phyloP scores from a whole-genome alignment of 2,888 invertebrate species.

The Callyntrura sp. region DNA sequence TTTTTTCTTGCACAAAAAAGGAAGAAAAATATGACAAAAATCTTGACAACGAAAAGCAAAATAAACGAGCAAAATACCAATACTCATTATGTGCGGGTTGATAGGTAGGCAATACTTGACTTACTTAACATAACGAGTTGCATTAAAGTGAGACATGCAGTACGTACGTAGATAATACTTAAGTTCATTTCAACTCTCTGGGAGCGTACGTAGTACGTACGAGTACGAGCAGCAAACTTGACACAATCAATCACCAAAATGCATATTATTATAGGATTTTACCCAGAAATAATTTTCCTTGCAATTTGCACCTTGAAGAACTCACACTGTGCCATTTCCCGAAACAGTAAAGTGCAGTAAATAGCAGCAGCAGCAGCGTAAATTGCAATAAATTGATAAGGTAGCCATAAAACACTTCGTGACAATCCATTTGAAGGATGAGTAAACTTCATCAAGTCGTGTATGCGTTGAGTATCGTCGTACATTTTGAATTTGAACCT shows the following conservation, averaged over 20 bases:
- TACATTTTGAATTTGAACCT: neutral
- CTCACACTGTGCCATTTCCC: neutral
- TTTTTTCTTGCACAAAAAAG: constrained; percentile 2
- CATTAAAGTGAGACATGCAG: too few relatives aligned
- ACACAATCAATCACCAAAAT: neutral
- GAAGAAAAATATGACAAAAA: constrained; percentile 1
- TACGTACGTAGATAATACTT: too few relatives aligned
- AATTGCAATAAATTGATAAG: neutral
- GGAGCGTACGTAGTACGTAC: too few relatives aligned
- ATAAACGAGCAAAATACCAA: neutral
- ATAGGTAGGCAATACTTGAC: too few relatives aligned
- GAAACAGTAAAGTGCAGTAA: neutral
- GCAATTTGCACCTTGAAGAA: neutral
- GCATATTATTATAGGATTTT: neutral
- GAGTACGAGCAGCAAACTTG: too few relatives aligned
- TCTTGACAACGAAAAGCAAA: constrained; percentile 69
- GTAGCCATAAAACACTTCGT: neutral
- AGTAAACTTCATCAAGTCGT: neutral
- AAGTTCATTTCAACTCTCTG: too few relatives aligned
- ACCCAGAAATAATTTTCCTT: neutral
- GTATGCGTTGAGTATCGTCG: constrained; percentile 14
- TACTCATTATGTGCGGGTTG: too few relatives aligned
- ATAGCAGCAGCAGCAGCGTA: too few relatives aligned
- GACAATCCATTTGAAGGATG: neutral
- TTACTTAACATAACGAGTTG: too few relatives aligned